Conservation (phyloP, 2,888 invertebrate species). For the Tryphoninae sp. region DNA sequence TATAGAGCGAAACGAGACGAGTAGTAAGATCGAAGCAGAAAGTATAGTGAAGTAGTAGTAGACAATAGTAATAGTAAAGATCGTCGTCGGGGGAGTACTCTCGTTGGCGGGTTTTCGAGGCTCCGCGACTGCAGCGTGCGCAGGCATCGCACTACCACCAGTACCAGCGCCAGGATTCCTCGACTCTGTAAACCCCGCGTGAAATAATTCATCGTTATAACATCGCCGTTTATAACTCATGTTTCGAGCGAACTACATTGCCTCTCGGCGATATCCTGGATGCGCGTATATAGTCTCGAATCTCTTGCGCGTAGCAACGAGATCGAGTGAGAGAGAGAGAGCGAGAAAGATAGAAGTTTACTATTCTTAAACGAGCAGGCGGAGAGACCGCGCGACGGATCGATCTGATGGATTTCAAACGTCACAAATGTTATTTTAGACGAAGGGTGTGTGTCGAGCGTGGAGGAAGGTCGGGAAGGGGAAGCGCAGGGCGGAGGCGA, state of each 20-base stretch:
- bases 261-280: not conserved
- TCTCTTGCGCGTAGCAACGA: constrained; percentile 38
- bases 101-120: not conserved
- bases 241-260: constrained; percentile 11
- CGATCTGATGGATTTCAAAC: constrained; percentile 66
- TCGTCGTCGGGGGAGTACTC: not conserved
- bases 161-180: not conserved
- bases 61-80: not conserved
- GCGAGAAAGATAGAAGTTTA: constrained; percentile 7
- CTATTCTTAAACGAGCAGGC: constrained; percentile 44
- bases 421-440: constrained; percentile 67
- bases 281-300: constrained; percentile 3
- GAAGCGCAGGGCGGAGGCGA: constrained; percentile 15
- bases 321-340: constrained; percentile 1
- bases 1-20: not conserved
- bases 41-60: not conserved
- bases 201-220: constrained; percentile 58
- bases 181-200: constrained; percentile 32
- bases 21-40: not conserved
- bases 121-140: not conserved
- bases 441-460: constrained; percentile 37
- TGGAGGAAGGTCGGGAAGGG: not conserved
- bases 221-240: constrained; percentile 51
- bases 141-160: too few species aligned
- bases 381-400: constrained; percentile 50